Evolutionary conservation across 2,888 invertebrate species (phyloP).

Genomic region (Paralinhomoeus sp.): DNA sequence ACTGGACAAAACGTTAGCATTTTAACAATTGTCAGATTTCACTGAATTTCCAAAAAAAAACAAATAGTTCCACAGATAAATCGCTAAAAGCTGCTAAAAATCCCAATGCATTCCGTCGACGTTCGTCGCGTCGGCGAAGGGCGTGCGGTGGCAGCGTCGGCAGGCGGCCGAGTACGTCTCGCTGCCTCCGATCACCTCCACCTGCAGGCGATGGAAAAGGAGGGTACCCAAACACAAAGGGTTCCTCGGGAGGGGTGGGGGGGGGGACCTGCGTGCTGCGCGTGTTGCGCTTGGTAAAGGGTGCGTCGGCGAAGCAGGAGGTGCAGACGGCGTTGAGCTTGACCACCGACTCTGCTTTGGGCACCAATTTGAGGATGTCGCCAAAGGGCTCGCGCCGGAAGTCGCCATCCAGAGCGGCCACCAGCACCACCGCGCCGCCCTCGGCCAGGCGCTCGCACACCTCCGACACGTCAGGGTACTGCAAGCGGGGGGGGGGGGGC

Average conservation of each 20-base stretch:
- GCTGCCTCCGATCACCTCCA: constrained; percentile 36
- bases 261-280: constrained; percentile 28
- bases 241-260: too few relatives aligned
- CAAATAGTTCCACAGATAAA: too few relatives aligned
- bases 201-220: constrained; percentile 28
- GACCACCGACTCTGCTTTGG: constrained; percentile 34
- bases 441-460: constrained; percentile 36
- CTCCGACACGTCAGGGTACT: constrained; percentile 34
- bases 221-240: too few relatives aligned
- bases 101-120: too few relatives aligned
- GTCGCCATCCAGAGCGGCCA: constrained; percentile 38
- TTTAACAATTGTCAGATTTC: too few relatives aligned
- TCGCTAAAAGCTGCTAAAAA: too few relatives aligned
- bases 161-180: constrained; percentile 37
- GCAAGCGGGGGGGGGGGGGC: constrained; percentile 10
- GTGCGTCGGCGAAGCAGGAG: constrained; percentile 33
- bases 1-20: too few relatives aligned
- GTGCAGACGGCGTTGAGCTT: constrained; percentile 37
- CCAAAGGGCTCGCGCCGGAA: constrained; percentile 34
- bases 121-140: too few relatives aligned
- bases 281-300: constrained; percentile 33
- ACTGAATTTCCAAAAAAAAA: too few relatives aligned
- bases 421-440: constrained; percentile 36
- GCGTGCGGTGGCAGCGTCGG: constrained; percentile 31
- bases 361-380: constrained; percentile 32